A percentile compares a stretch with the other conserved stretches of the same genome.
Evolutionary conservation across 1,140 invertebrate genomes (phyloP).

Genomic region (Araneus ventricosus): DNA sequence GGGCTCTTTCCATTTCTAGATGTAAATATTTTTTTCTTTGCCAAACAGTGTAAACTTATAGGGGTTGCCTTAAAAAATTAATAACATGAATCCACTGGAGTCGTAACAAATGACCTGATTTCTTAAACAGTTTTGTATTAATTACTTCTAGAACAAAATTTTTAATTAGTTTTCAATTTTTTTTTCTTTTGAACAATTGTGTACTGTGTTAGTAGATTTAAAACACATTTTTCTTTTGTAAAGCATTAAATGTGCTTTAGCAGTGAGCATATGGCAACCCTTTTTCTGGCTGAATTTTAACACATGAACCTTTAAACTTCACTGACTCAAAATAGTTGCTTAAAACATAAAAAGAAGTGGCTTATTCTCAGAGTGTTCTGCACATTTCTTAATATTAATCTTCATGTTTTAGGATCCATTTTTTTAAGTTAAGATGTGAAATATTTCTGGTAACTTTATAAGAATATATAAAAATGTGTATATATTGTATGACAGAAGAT

Average conservation of each 20-base stretch:
- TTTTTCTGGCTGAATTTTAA: constrained; percentile 23
- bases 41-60: not conserved
- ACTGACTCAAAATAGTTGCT: constrained; percentile 63
- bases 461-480: constrained; percentile 69
- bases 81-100: not conserved
- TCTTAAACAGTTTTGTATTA: not conserved
- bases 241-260: not conserved
- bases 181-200: not conserved
- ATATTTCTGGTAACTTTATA: constrained; percentile 74
- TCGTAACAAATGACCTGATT: not conserved
- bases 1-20: constrained; percentile 58
- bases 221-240: not conserved
- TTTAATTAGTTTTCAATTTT: not conserved
- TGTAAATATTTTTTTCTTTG: constrained; percentile 65
- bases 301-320: constrained; percentile 21
- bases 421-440: constrained; percentile 71
- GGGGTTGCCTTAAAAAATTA: constrained; percentile 8
- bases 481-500: constrained; percentile 69
- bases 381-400: constrained; percentile 65
- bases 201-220: not conserved
- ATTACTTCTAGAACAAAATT: not conserved
- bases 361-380: constrained; percentile 68
- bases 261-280: not conserved
- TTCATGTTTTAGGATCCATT: constrained; percentile 67
- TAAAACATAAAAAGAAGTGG: constrained; percentile 68